These are phyloP conservation scores for Drosophila limbata DNA, from an alignment of 2,888 invertebrate genomes.

Conservation along the genomic window DNA sequence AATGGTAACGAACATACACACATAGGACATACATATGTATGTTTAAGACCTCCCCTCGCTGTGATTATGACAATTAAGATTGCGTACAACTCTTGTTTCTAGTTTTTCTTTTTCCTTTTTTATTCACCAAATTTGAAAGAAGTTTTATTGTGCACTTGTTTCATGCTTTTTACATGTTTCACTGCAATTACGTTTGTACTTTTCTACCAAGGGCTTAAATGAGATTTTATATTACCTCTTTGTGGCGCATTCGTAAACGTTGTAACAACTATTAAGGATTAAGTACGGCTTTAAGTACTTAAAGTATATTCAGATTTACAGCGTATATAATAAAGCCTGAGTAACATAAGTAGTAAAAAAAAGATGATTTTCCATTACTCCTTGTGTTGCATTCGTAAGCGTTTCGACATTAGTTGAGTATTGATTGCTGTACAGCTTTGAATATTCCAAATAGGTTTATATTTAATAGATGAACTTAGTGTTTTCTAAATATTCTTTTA, in stretches of 20 bases:
- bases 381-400: not conserved
- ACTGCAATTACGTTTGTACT: conserved; percentile 22
- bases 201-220: not conserved
- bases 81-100: conserved; percentile 47
- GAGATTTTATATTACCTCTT: not conserved
- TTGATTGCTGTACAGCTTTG: not conserved
- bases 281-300: not conserved
- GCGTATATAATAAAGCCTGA: not conserved
- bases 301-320: not conserved
- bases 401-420: not conserved
- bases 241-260: conserved; percentile 2
- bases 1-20: conserved; percentile 29
- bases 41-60: conserved; percentile 32
- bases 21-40: not conserved
- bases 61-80: conserved; percentile 75
- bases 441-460: not conserved
- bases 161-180: conserved; percentile 32
- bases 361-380: not conserved
- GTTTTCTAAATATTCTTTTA: not conserved
- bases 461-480: not conserved
- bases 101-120: conserved; percentile 25
- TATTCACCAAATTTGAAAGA: conserved; percentile 28
- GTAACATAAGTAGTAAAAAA: too few relatives aligned
- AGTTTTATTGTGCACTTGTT: conserved; percentile 31
- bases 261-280: not conserved